Percentiles rank a stretch among this genome's conserved stretches.
Evolutionary conservation across 2,888 invertebrate genomes (phyloP).

Genomic region (Dynastes hyllus): DNA sequence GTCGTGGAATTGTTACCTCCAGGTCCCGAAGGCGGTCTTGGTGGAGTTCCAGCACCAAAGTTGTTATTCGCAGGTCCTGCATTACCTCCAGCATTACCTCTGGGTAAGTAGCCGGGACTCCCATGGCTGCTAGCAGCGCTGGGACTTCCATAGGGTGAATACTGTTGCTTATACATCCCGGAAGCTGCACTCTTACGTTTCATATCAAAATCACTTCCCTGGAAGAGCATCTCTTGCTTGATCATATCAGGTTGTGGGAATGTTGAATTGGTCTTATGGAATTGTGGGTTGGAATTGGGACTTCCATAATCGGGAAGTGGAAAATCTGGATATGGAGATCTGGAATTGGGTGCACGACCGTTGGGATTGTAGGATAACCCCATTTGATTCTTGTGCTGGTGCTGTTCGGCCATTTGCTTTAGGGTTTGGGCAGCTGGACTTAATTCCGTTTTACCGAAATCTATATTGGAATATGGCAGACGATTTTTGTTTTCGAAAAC

Average conservation of each 20-base stretch:
- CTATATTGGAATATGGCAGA: constrained; percentile 61
- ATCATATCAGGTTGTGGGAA: constrained; percentile 73
- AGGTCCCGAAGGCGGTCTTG: constrained; percentile 74
- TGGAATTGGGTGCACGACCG: constrained; percentile 67
- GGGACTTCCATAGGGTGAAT: constrained; percentile 80
- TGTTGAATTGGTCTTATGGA: constrained; percentile 69
- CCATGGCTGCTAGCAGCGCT: constrained; percentile 75
- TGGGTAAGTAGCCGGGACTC: constrained; percentile 71
- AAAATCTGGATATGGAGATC: constrained; percentile 77
- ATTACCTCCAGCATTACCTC: constrained; percentile 58
- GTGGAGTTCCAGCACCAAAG: constrained; percentile 69
- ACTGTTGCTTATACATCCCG: constrained; percentile 75
- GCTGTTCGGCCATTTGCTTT: constrained; percentile 98
- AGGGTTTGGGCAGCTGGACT: constrained; percentile 96
- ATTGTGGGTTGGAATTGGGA: constrained; percentile 69
- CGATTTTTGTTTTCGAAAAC: constrained; percentile 64
- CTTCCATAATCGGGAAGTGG: constrained; percentile 75
- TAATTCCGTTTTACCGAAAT: constrained; percentile 76
- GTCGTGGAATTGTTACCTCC: constrained; percentile 69
- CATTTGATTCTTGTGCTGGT: constrained; percentile 87
- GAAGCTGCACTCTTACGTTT: constrained; percentile 69
- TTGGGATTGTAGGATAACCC: constrained; percentile 75
- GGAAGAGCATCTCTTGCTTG: constrained; percentile 74
- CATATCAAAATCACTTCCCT: constrained; percentile 69
- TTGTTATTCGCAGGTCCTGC: constrained; percentile 60